Evolutionary conservation across 2,113 vertebrate genomes (phyloP).

Genomic region (Elephantulus edwardii): DNA sequence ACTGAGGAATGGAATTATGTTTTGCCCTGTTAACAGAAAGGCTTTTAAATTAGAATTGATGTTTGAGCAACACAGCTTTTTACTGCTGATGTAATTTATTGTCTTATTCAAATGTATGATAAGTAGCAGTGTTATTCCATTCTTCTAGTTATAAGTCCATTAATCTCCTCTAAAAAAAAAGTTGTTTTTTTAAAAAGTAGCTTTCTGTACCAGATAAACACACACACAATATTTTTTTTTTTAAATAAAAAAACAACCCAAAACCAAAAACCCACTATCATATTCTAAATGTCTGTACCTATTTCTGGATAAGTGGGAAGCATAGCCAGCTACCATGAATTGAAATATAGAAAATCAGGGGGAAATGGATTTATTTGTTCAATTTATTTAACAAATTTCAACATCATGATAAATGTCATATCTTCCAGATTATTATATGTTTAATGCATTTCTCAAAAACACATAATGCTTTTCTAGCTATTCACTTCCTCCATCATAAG

Average conservation of each 20-base stretch:
- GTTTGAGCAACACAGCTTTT: conserved; percentile 80
- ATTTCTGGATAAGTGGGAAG: not conserved
- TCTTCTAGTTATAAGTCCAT: conserved; percentile 61
- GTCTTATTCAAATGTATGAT: conserved; percentile 81
- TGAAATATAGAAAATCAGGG: not conserved
- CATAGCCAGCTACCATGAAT: not conserved
- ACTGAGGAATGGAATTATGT: conserved; percentile 81
- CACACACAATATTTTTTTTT: too few species aligned
- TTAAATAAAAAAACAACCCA: conserved; percentile 6
- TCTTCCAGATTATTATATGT: not conserved
- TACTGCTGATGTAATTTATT: conserved; percentile 81
- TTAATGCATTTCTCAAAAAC: not conserved
- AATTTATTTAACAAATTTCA: not conserved
- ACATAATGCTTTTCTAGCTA: not conserved
- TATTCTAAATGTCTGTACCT: not conserved
- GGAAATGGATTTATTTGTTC: not conserved
- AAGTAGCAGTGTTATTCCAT: conserved; percentile 34
- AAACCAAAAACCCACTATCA: too few species aligned
- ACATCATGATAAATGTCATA: not conserved
- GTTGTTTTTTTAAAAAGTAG: conserved; percentile 5
- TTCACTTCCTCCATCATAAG: not conserved
- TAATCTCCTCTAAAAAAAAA: not conserved
- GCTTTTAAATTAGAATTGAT: conserved; percentile 85
- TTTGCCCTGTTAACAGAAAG: conserved; percentile 83
- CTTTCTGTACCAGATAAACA: conserved; percentile 5